Evolutionary conservation across 2,888 invertebrate species (phyloP).

Genomic region (Ctena decussata): DNA sequence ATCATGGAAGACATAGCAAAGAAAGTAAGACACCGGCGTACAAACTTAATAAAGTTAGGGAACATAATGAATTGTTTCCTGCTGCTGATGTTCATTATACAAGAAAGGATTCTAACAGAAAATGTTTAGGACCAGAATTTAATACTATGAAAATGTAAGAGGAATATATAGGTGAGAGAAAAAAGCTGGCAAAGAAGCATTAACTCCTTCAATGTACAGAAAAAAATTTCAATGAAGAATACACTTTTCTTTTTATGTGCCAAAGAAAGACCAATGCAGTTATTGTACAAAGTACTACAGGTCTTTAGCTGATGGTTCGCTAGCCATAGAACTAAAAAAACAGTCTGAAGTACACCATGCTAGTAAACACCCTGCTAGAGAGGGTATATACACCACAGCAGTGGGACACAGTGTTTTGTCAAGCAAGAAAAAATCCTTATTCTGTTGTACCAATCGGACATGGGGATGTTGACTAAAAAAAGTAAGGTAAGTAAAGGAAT

Average conservation of each 20-base stretch:
- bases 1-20: slow-evolving; percentile 31
- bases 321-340: slow-evolving; percentile 3
- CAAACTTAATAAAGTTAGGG: slow-evolving; percentile 9
- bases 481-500: neutral
- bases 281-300: slow-evolving; percentile 42
- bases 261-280: slow-evolving; percentile 57
- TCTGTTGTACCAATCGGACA: slow-evolving; percentile 25
- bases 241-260: slow-evolving; percentile 50
- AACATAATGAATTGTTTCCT: slow-evolving; percentile 59
- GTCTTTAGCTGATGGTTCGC: neutral
- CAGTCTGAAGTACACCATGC: slow-evolving; percentile 24
- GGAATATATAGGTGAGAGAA: slow-evolving; percentile 32
- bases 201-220: slow-evolving; percentile 35
- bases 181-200: slow-evolving; percentile 15
- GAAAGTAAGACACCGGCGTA: slow-evolving; percentile 29
- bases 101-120: slow-evolving; percentile 36
- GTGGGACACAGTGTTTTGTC: slow-evolving; percentile 40
- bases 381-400: slow-evolving; percentile 40
- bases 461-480: slow-evolving; percentile 14
- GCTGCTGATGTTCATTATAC: slow-evolving; percentile 51
- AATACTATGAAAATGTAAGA: slow-evolving; percentile 45
- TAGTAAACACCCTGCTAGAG: slow-evolving; percentile 31
- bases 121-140: slow-evolving; percentile 38
- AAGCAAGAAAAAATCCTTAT: slow-evolving; percentile 39
- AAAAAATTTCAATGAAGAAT: slow-evolving; percentile 37